Conservation (phyloP, 2,113 vertebrate genomes). For the Leptobrachium leishanense region DNA sequence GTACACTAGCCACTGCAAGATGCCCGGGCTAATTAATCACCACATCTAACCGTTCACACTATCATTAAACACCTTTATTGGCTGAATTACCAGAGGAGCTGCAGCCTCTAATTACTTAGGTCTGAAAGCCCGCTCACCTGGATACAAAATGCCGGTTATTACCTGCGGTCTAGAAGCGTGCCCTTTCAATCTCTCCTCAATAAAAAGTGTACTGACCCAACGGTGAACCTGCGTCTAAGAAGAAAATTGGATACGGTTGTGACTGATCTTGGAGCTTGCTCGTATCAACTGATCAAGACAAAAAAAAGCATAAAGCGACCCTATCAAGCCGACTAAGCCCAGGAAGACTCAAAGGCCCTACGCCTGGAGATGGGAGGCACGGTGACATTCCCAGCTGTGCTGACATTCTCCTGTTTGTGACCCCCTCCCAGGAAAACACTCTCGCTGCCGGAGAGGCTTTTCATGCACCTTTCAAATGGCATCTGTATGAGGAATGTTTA, state of each 20-base stretch:
- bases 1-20: constrained; percentile 74
- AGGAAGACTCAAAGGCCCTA: constrained; percentile 60
- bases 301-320: constrained; percentile 65
- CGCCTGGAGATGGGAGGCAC: constrained; percentile 38
- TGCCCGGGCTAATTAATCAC: constrained; percentile 86
- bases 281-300: constrained; percentile 65
- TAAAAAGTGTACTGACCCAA: constrained; percentile 74
- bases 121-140: constrained; percentile 79
- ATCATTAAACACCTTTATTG: constrained; percentile 85
- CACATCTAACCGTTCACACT: constrained; percentile 79
- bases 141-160: constrained; percentile 74
- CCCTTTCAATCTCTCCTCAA: constrained; percentile 66
- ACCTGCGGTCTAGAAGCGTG: constrained; percentile 64
- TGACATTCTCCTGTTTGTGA: constrained; percentile 36
- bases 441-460: too few relatives aligned
- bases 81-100: constrained; percentile 78
- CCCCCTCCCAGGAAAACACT: neutral
- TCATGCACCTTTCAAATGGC: too few relatives aligned
- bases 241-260: constrained; percentile 75
- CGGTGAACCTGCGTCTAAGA: constrained; percentile 70
- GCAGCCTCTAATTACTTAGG: constrained; percentile 73
- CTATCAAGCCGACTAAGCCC: constrained; percentile 64
- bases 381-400: constrained; percentile 34
- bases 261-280: constrained; percentile 68
- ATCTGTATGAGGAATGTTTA: too few relatives aligned